A percentile compares a stretch with the other conserved stretches of the same genome.
Evolutionary conservation across 2,888 invertebrate species (phyloP).

Genomic region (Lepidocyrtinus sp.): DNA sequence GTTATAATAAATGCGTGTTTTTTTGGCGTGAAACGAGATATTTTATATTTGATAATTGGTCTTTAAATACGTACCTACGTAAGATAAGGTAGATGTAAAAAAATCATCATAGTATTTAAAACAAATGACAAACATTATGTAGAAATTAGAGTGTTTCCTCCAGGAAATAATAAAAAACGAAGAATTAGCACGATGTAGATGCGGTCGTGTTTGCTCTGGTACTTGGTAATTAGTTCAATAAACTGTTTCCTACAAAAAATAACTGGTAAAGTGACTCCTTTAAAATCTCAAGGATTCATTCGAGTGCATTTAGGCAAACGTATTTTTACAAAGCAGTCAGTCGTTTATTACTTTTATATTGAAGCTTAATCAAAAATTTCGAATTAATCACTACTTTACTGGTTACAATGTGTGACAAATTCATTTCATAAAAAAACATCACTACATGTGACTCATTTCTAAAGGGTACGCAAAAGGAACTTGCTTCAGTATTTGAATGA

Average conservation of each 20-base stretch:
- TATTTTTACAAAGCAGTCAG: not conserved
- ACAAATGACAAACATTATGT: no score
- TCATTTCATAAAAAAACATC: not conserved
- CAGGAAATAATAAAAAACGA: not conserved
- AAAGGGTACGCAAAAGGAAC: no score
- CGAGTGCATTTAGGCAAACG: not conserved
- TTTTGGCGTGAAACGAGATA: not conserved
- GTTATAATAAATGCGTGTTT: not conserved
- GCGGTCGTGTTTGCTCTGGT: not conserved
- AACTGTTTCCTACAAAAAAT: not conserved
- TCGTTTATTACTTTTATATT: not conserved
- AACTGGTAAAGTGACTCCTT: not conserved
- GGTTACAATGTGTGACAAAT: not conserved
- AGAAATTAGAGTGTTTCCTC: not conserved
- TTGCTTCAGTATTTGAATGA: no score
- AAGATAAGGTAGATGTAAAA: no score
- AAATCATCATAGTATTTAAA: no score
- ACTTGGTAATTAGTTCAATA: no score
- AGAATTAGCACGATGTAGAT: not conserved
- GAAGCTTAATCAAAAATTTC: not conserved
- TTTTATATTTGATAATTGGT: slow-evolving; percentile 7
- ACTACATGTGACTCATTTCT: no score
- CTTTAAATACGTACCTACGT: no score
- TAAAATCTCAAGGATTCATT: not conserved
- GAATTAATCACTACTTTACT: not conserved